phyloP scores from a whole-genome alignment of 92 coral and sea anemone genomes.

The Ricordea florida region DNA sequence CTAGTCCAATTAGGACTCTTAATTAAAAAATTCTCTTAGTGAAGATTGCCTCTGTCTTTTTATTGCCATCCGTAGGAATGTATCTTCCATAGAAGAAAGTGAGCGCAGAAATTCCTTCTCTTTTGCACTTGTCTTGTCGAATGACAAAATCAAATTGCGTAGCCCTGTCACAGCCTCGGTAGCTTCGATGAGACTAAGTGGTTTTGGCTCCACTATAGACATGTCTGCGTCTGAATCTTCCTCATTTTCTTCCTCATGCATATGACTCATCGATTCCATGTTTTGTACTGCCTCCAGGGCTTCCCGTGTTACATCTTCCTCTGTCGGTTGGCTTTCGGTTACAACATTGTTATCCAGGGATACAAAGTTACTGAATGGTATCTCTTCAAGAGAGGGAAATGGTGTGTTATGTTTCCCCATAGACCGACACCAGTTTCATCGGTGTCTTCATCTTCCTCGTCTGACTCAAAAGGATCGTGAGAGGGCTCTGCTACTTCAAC shows the following conservation, averaged over 20 bases:
- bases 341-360: slow-evolving; percentile 28
- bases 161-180: too few relatives aligned
- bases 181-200: too few relatives aligned
- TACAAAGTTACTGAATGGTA: slow-evolving; percentile 26
- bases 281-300: slow-evolving; percentile 42
- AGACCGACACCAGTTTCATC: slow-evolving; percentile 4
- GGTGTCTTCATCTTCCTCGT: slow-evolving; percentile 10
- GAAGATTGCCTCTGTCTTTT: too few relatives aligned
- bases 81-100: too few relatives aligned
- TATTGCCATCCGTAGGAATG: too few relatives aligned
- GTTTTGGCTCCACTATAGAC: too few relatives aligned
- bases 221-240: slow-evolving; percentile 5
- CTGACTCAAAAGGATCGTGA: slow-evolving; percentile 39
- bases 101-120: too few relatives aligned
- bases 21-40: too few relatives aligned
- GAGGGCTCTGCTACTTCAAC: slow-evolving; percentile 32
- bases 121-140: too few relatives aligned
- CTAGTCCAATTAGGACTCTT: too few relatives aligned
- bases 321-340: slow-evolving; percentile 38
- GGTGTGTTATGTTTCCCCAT: slow-evolving; percentile 25
- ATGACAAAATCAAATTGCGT: too few relatives aligned
- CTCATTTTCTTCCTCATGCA: slow-evolving; percentile 4
- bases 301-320: slow-evolving; percentile 39
- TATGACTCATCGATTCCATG: slow-evolving; percentile 4
- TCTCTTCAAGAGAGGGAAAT: slow-evolving; percentile 23